Evolutionary conservation across 2,797 vertebrate genomes (phyloP), one percentile per base, ranked within the genome.

Genomic region (Peromyscus aztecus): DNA sequence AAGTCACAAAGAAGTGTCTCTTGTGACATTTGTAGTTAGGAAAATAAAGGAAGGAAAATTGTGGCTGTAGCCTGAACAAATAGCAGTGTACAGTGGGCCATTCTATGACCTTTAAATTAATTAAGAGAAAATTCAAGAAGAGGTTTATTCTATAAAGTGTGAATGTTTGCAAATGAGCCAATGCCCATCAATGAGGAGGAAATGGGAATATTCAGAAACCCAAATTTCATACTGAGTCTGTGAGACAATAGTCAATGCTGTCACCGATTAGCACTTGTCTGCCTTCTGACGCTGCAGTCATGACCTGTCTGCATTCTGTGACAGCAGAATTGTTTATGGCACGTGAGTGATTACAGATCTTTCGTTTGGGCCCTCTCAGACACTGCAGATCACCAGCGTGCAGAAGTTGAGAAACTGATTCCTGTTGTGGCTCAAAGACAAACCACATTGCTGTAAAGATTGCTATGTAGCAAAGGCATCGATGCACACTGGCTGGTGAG

Each of bases 131-230:
- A 73, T 40, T 55, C 27, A 52, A 23, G 10, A 27, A 49, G 57
- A 87, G 29, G 21, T 52, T 31, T 31, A 46, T 27, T 88, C 43
- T 83, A 49, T 55, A 40, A 82, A 90, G 63, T 65, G 23, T 4
- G 76, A 82, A 55, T 73, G 52, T 43, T 88, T 40, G 16, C 9
- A 6, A 16, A 6, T 23, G n/a, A 23, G 31, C 55, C 37, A 49
- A 5, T 77, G 31, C 8, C 17, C 23, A 90, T 24, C 13, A 27
- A 27, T 10, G 4, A 43, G 9, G 37, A 55, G 2, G 0, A 1
- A 23, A 82, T 82, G 69, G 10, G 19, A 43, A 83, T n/a, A 40
- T 1, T 21, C 3, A 4, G 61, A 75, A 77, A 17, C 34, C 0
- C 1, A 34, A 23, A 61, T 11, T 7, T 71, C 6, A 5, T 0